phyloP scores from a whole-genome alignment of 2,113 vertebrate species.

The Pomatostomus ruficeps region DNA sequence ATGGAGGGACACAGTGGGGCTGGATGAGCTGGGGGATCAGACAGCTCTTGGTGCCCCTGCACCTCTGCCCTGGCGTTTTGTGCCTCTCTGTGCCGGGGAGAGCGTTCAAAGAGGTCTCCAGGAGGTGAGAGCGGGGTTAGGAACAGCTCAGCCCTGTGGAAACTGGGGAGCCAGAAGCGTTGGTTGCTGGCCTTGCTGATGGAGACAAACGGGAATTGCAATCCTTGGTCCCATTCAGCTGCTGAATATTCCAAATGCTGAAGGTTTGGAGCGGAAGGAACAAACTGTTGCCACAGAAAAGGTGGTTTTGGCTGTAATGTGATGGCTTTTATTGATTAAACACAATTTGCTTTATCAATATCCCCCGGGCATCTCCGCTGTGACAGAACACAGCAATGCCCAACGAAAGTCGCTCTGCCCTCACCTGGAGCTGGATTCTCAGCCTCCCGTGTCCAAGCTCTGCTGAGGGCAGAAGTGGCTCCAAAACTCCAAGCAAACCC shows the following conservation, averaged over 20 bases:
- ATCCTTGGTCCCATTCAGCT: neutral
- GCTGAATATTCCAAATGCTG: neutral
- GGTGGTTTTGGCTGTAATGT: neutral
- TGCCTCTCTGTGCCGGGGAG: neutral
- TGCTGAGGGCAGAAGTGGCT: neutral
- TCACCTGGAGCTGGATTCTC: neutral
- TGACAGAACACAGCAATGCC: no score
- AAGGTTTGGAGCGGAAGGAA: neutral
- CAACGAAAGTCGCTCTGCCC: neutral
- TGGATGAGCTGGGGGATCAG: neutral
- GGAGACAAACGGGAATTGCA: neutral
- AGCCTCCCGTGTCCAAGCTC: neutral
- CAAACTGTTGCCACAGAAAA: neutral
- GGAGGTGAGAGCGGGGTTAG: neutral
- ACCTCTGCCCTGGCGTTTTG: neutral
- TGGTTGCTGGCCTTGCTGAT: neutral
- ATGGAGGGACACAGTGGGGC: rapidly evolving
- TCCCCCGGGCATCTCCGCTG: rapidly evolving
- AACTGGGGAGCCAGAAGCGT: rapidly evolving
- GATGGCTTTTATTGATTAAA: neutral
- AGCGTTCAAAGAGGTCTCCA: rapidly evolving
- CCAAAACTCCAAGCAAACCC: neutral
- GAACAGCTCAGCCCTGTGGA: neutral
- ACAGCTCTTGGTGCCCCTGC: neutral
- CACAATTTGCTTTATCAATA: neutral